Percentiles rank a stretch among this genome's conserved stretches.
Evolutionary conservation across 1,140 invertebrate genomes (phyloP).

Genomic region (Tribolium castaneum): DNA sequence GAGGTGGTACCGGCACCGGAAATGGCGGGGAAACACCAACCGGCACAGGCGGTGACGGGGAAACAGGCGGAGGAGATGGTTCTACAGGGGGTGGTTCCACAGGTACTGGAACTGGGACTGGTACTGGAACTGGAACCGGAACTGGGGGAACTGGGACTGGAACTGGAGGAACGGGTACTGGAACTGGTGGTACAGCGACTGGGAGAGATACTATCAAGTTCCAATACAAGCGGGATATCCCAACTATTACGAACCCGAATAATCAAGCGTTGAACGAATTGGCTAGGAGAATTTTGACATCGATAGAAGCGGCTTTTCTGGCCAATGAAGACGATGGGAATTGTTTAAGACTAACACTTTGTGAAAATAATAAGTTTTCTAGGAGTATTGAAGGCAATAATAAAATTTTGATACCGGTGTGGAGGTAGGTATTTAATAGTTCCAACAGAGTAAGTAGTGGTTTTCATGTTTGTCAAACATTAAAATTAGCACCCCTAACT

Average conservation of each 20-base stretch:
- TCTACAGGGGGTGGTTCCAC: slow-evolving; percentile 25
- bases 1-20: slow-evolving; percentile 2
- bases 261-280: slow-evolving; percentile 66
- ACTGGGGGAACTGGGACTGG: slow-evolving; percentile 22
- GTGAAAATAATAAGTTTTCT: slow-evolving; percentile 73
- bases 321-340: slow-evolving; percentile 64
- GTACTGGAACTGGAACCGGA: slow-evolving; percentile 4
- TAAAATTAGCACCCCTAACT: too few species aligned
- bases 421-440: slow-evolving; percentile 68
- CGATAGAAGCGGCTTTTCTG: slow-evolving; percentile 68
- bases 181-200: slow-evolving; percentile 36
- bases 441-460: too few species aligned
- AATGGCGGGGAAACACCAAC: background rate
- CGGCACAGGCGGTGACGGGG: slow-evolving; percentile 15
- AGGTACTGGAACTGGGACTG: slow-evolving; percentile 18
- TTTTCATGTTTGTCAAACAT: too few species aligned
- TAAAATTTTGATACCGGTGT: slow-evolving; percentile 75
- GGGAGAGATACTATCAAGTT: slow-evolving; percentile 21
- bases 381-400: slow-evolving; percentile 65
- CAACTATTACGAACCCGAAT: slow-evolving; percentile 51
- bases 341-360: slow-evolving; percentile 72
- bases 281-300: slow-evolving; percentile 67
- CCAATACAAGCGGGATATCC: slow-evolving; percentile 48
- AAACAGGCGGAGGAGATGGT: slow-evolving; percentile 21
- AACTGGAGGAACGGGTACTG: slow-evolving; percentile 35